phyloP scores from a whole-genome alignment of 2,113 vertebrate species.

The Parotia lawesii region DNA sequence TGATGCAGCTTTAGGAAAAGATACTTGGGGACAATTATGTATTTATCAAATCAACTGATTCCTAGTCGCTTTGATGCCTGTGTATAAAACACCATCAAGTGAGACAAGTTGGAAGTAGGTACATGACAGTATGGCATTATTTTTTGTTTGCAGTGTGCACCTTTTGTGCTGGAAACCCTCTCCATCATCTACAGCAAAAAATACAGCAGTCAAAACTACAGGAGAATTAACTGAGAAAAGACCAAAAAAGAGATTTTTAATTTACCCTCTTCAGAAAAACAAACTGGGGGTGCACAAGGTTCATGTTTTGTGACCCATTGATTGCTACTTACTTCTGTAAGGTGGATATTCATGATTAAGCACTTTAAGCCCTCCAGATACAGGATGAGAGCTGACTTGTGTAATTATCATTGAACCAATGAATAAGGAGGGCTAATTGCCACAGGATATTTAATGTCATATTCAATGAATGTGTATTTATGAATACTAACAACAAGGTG shows the following conservation, averaged over 20 bases:
- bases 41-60: background rate
- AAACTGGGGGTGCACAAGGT: background rate
- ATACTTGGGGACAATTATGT: background rate
- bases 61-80: background rate
- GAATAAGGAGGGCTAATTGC: background rate
- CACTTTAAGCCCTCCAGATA: background rate
- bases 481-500: background rate
- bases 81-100: background rate
- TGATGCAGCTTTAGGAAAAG: background rate
- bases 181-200: background rate
- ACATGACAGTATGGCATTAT: accelerated
- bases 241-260: background rate
- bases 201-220: background rate
- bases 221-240: background rate
- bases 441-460: background rate
- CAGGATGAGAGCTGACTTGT: background rate
- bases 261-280: background rate
- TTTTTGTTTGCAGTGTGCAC: background rate
- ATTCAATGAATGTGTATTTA: background rate
- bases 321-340: background rate
- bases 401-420: background rate
- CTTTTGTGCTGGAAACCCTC: background rate
- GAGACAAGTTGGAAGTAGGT: background rate
- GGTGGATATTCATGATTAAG: background rate
- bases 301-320: background rate